These are phyloP conservation scores for Sarcophaga bullata DNA, from an alignment of 1,140 invertebrate species.

Conservation along the genomic window DNA sequence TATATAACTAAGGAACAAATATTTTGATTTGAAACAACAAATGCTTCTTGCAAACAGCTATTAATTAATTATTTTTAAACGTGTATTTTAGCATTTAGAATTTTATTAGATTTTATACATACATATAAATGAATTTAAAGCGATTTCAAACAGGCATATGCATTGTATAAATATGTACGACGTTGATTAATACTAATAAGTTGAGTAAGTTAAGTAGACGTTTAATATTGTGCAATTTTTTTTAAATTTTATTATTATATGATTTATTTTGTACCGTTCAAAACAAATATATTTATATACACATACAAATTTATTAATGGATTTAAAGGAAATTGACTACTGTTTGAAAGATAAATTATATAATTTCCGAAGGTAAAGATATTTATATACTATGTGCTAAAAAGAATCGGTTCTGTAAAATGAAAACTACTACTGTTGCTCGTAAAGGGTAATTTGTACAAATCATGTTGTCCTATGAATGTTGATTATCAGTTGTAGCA, in stretches of 20 bases:
- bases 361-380: no score
- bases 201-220: not conserved
- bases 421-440: no score
- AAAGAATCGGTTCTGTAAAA: no score
- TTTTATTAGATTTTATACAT: constrained; percentile 13
- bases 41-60: not conserved
- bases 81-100: constrained; percentile 7
- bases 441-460: no score
- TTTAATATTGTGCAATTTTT: constrained; percentile 11
- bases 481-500: no score
- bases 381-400: no score
- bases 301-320: not conserved
- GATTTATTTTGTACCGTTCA: not conserved
- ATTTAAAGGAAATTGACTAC: not conserved
- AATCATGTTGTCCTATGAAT: no score
- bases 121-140: not conserved
- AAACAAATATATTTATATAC: not conserved
- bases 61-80: not conserved
- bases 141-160: not conserved
- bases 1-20: constrained; percentile 45
- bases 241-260: not conserved
- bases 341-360: no score
- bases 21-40: not conserved
- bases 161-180: not conserved
- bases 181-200: not conserved